Evolutionary conservation across 2,888 invertebrate species (phyloP).

Genomic region (Phyto melanocephala): DNA sequence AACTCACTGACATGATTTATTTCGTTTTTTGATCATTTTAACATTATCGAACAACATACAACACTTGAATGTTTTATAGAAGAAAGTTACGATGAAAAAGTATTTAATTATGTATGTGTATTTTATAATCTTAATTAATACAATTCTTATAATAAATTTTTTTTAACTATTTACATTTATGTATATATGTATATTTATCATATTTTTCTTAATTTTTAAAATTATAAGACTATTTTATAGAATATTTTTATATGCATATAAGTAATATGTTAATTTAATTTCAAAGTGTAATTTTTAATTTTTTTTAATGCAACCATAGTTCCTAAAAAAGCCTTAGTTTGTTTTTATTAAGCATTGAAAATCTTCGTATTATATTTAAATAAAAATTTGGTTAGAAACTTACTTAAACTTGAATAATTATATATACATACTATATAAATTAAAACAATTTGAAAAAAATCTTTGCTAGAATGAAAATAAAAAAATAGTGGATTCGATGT

Average conservation of each 20-base stretch:
- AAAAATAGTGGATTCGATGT: neutral
- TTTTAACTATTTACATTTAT: slow-evolving; percentile 22
- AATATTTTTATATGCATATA: neutral
- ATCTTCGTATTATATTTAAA: neutral
- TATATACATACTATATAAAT: neutral
- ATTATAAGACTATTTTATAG: slow-evolving; percentile 16
- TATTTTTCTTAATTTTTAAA: neutral
- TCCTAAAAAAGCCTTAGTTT: slow-evolving; percentile 45
- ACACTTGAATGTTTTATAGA: slow-evolving; percentile 53
- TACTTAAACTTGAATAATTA: slow-evolving; percentile 21
- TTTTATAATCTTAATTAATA: neutral
- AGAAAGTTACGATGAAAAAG: slow-evolving; percentile 45
- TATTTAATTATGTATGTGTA: neutral
- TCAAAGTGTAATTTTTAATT: slow-evolving; percentile 16
- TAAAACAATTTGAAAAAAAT: slow-evolving; percentile 11
- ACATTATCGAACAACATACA: slow-evolving; percentile 55
- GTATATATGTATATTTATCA: neutral
- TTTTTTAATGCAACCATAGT: slow-evolving; percentile 40
- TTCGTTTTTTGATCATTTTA: slow-evolving; percentile 30
- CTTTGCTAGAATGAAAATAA: slow-evolving; percentile 37
- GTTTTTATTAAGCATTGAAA: slow-evolving; percentile 15
- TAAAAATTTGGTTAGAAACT: slow-evolving; percentile 6
- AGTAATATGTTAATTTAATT: slow-evolving; percentile 14
- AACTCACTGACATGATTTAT: slow-evolving; percentile 15
- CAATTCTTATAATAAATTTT: neutral